These are phyloP conservation scores for Charaxes varanes DNA, from an alignment of 1,140 invertebrate species.

Conservation along the genomic window DNA sequence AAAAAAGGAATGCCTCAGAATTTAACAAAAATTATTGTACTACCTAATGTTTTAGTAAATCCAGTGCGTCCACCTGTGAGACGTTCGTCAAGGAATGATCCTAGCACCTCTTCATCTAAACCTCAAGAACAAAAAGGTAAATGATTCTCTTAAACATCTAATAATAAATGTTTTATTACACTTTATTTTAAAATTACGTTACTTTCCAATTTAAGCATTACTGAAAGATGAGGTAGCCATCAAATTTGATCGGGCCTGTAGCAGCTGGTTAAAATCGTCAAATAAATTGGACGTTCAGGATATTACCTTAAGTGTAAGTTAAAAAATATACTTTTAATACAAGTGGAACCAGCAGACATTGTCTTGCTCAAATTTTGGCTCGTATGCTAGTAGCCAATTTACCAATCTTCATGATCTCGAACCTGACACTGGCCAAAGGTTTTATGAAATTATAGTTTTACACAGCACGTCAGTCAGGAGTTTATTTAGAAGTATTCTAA, in stretches of 20 bases:
- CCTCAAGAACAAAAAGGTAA: slow-evolving; percentile 17
- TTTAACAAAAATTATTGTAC: neutral
- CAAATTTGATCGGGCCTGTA: slow-evolving; percentile 45
- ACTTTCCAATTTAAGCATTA: slow-evolving; percentile 11
- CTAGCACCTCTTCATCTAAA: slow-evolving; percentile 24
- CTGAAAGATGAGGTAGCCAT: slow-evolving; percentile 31
- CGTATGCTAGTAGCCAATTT: too few relatives aligned
- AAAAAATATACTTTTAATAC: neutral
- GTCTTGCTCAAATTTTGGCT: too few relatives aligned
- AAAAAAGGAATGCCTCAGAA: too few relatives aligned
- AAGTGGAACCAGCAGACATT: too few relatives aligned
- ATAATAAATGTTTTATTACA: neutral
- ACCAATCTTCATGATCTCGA: neutral
- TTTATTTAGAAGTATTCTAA: too few relatives aligned
- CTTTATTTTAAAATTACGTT: neutral
- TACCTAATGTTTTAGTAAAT: slow-evolving; percentile 14
- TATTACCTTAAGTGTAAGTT: slow-evolving; percentile 43
- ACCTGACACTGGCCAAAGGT: too few relatives aligned
- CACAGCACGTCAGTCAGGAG: too few relatives aligned
- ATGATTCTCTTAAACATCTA: slow-evolving; percentile 2
- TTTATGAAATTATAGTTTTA: too few relatives aligned
- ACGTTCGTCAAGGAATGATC: slow-evolving; percentile 18
- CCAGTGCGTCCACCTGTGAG: slow-evolving; percentile 14
- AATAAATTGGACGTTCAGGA: slow-evolving; percentile 40
- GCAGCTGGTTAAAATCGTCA: slow-evolving; percentile 48